phyloP scores from a whole-genome alignment of 2,888 invertebrate genomes.

The Cryptus viduatorius region DNA sequence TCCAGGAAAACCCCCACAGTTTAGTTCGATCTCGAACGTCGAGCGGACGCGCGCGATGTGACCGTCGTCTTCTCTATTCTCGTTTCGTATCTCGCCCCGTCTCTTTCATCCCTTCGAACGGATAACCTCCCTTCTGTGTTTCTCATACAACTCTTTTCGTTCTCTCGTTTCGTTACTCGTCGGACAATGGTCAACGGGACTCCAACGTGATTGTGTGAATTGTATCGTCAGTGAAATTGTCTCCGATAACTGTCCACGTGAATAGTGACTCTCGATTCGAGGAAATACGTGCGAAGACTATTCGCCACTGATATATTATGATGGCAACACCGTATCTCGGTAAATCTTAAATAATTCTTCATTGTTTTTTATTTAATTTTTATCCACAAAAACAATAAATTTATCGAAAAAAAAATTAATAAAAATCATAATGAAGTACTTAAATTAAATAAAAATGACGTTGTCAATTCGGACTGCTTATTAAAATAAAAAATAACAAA shows the following conservation, averaged over 20 bases:
- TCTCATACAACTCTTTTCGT: neutral
- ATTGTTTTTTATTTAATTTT: neutral
- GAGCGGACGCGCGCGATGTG: constrained; percentile 67
- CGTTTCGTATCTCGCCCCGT: constrained; percentile 35
- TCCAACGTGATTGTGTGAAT: neutral
- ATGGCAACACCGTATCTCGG: constrained; percentile 45
- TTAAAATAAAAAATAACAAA: too few species aligned
- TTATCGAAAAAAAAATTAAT: neutral
- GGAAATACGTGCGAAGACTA: neutral
- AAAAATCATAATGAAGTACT: too few species aligned
- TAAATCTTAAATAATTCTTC: constrained; percentile 2
- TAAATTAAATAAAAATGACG: too few species aligned
- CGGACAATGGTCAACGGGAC: constrained; percentile 21
- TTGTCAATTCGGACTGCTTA: too few species aligned
- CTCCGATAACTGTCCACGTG: neutral
- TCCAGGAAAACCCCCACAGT: constrained; percentile 81
- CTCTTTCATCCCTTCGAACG: constrained; percentile 43
- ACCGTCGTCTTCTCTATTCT: constrained; percentile 46
- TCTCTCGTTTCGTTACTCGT: neutral
- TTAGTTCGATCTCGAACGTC: constrained; percentile 79
- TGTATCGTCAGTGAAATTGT: constrained; percentile 31
- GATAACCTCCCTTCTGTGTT: constrained; percentile 14
- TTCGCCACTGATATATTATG: constrained; percentile 11
- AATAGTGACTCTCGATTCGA: neutral
- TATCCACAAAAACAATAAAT: neutral